Conservation (phyloP, 2,888 invertebrate genomes). For the Brenthis daphne region DNA sequence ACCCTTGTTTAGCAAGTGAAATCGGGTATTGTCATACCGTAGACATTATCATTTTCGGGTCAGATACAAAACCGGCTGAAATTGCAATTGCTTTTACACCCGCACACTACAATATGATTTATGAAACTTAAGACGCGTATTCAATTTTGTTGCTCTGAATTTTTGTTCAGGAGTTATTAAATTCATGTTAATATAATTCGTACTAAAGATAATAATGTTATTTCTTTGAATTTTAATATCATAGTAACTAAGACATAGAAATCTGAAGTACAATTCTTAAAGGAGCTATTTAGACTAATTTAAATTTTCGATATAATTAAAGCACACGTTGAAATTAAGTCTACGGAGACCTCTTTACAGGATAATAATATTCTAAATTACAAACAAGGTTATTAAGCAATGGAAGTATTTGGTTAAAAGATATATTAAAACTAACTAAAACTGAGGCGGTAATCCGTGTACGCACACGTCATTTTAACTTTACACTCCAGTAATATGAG, state of each 20-base stretch:
- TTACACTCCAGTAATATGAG: background rate
- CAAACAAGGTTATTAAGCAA: conserved; percentile 20
- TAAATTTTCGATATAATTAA: conserved; percentile 8
- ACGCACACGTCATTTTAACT: conserved; percentile 19
- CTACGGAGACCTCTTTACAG: conserved; percentile 12
- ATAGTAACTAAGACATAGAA: background rate
- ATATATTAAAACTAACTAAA: conserved; percentile 4
- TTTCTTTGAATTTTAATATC: too few relatives aligned
- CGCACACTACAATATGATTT: conserved; percentile 1
- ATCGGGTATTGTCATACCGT: conserved; percentile 35
- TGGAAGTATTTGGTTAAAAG: conserved; percentile 19
- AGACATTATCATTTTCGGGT: conserved; percentile 26
- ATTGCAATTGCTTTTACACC: conserved; percentile 20
- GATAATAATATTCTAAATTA: conserved; percentile 23
- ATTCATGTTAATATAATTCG: too few relatives aligned
- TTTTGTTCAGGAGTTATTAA: conserved; percentile 5
- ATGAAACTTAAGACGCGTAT: conserved; percentile 7
- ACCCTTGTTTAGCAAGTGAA: conserved; percentile 38
- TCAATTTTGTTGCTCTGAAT: conserved; percentile 7
- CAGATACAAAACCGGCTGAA: conserved; percentile 23
- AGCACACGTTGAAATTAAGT: conserved; percentile 9
- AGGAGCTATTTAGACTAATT: conserved; percentile 22
- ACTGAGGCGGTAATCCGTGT: background rate
- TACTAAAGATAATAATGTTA: too few relatives aligned
- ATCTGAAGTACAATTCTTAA: conserved; percentile 6